phyloP scores from a whole-genome alignment of 1,140 invertebrate species.

The Procambarus clarkii region DNA sequence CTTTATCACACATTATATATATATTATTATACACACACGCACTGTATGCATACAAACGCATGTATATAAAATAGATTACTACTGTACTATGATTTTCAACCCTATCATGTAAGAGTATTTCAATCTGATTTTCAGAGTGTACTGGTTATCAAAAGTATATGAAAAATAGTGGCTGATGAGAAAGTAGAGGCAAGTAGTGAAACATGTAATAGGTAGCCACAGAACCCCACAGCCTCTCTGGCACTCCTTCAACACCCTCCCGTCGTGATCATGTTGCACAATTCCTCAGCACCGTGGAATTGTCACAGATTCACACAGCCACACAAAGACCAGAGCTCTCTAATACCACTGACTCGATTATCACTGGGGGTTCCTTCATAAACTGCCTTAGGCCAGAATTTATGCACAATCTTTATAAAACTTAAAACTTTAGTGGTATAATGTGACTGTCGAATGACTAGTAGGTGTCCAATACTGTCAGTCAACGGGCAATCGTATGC shows the following conservation, averaged over 20 bases:
- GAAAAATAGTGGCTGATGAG: slow-evolving; percentile 7
- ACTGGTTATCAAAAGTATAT: neutral
- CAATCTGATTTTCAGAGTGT: slow-evolving; percentile 6
- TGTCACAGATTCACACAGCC: slow-evolving; percentile 67
- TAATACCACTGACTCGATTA: slow-evolving; percentile 50
- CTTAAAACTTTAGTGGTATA: slow-evolving; percentile 22
- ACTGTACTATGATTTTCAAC: slow-evolving; percentile 14
- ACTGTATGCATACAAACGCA: neutral
- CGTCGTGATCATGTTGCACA: slow-evolving; percentile 66
- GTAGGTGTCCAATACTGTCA: slow-evolving; percentile 57
- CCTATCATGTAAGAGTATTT: slow-evolving; percentile 5
- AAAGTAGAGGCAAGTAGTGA: neutral
- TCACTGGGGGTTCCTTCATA: slow-evolving; percentile 34
- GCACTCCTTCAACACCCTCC: slow-evolving; percentile 30
- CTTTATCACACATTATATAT: too few relatives aligned
- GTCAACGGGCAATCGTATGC: slow-evolving; percentile 40
- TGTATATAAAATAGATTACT: slow-evolving; percentile 6
- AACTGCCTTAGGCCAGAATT: neutral
- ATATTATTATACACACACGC: too few relatives aligned
- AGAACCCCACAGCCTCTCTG: slow-evolving; percentile 28
- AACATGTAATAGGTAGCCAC: slow-evolving; percentile 1
- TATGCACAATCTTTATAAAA: slow-evolving; percentile 6
- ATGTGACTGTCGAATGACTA: slow-evolving; percentile 60
- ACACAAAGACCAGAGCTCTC: slow-evolving; percentile 63
- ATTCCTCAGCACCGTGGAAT: slow-evolving; percentile 66